Base-by-base conservation (phyloP, 53 echinoderm and acorn worm species). In the Astropecten irregularis region DNA sequence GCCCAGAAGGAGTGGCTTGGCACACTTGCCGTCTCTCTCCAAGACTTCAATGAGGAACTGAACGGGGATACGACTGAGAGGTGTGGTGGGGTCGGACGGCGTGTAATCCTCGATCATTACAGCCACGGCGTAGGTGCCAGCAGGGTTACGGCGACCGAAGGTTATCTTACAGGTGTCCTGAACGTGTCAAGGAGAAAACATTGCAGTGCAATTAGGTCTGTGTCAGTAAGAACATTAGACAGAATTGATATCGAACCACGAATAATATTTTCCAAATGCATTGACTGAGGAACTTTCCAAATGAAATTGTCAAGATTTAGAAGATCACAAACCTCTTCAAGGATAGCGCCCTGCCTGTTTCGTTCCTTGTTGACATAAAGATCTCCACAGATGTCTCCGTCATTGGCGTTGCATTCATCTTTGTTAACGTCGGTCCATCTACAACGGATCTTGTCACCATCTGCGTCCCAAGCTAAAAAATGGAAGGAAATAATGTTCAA, bases 71-170 rank as follows among this genome's bases (percentile, higher is more conserved):
- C 83, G 65, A 70, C 91, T 91, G 26, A 91, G 69, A 2, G 91
- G 76, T 16, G 73, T 83, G 49, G 19, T 32, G 1, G 87, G 73
- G 23, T 53, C 47, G 7, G 83, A 83, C 15, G 73, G 49, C 1
- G 83, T 38, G 49, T 60, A 91, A 10, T 91, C 91, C 74, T 91
- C 91, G 6, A 91, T 50, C 76, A 91, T 84, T 7, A 91, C 69
- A 11, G 91, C 66, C 14, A 91, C 77, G 39, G 91, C 91, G 19
- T 91, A 91, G 47, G 83, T 87, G 14, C 91, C 91, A 26, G 73
- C 68, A 5, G 74, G 83, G 31, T 71, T 68, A 14, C 73, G 65
- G 0, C 73, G 67, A 62, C 83, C 76, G 47, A 91, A 73, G 2
- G 68, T 76, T 51, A 91, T 59, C 67, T 76, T 87, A 56, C 91